Percentiles rank a stretch among this genome's conserved stretches.
Conservation (phyloP, 2,797 vertebrate genomes). For the Miichthys miiuy region DNA sequence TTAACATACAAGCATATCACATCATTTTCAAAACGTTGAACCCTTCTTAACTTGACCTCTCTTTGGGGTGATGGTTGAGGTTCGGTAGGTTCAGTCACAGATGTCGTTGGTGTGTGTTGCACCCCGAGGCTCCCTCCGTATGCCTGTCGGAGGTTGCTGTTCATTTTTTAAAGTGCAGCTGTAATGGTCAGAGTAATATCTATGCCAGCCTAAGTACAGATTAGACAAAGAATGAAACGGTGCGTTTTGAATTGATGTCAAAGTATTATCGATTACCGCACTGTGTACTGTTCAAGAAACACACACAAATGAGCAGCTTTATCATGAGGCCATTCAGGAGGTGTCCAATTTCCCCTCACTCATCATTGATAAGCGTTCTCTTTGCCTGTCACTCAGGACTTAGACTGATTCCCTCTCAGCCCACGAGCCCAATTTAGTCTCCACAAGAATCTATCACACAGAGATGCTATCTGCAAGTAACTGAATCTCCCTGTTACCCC, state of each 20-base stretch:
- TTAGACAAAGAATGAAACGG: slow-evolving; percentile 54
- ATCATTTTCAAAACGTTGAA: background rate
- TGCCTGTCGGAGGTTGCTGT: slow-evolving; percentile 2
- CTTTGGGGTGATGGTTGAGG: background rate
- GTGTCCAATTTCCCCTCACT: slow-evolving; percentile 68
- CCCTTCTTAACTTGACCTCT: background rate
- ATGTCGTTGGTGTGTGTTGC: slow-evolving; percentile 13
- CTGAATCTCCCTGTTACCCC: slow-evolving; percentile 58
- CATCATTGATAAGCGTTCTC: slow-evolving; percentile 75
- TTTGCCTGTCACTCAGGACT: slow-evolving; percentile 76
- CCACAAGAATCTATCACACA: slow-evolving; percentile 75
- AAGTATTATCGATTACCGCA: slow-evolving; percentile 65
- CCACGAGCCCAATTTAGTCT: slow-evolving; percentile 79
- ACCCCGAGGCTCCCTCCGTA: background rate
- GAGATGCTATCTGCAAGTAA: slow-evolving; percentile 77
- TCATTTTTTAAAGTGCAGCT: slow-evolving; percentile 58
- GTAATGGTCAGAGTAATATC: slow-evolving; percentile 63
- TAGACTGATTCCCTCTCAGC: slow-evolving; percentile 76
- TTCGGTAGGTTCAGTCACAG: slow-evolving; percentile 16
- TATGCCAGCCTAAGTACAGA: slow-evolving; percentile 53
- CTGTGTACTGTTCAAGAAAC: slow-evolving; percentile 52
- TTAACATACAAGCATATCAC: background rate
- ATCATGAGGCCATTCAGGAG: slow-evolving; percentile 72
- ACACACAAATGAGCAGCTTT: slow-evolving; percentile 73
- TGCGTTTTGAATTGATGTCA: slow-evolving; percentile 61